Evolutionary conservation across 2,888 invertebrate species (phyloP), one percentile per base, ranked within the genome.

Genomic region (Calameuta filiformis): DNA sequence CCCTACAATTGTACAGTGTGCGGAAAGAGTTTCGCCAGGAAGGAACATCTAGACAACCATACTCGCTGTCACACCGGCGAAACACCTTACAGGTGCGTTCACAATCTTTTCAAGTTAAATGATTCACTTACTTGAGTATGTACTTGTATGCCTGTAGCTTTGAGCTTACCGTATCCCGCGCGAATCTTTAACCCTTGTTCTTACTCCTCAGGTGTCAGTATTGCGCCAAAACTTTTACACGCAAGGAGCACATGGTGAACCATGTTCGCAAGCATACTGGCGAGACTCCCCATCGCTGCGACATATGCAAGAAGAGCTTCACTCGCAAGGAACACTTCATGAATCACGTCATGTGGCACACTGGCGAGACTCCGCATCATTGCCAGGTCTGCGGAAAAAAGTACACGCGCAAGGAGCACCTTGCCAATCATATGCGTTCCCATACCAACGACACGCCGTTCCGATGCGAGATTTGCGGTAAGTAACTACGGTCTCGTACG

Each of bases 381-480:
- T 97, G 97, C 92, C 95, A 95, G 92, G 95, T 96, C 87, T 97
- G 96, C 92, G 96, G 96, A 86, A 97, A 97, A 93, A 97, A 96
- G 92, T 97, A 96, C 92, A 97, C 97, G 84, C 94, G 97, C 87
- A 97, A 97, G 93, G 97, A 97, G 92, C 97, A 97, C 93, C 94
- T 97, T 91, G 95, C 96, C 87, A 97, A 97, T 92, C 97, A 97
- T 92, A 96, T 97, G 95, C 94, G 97, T 86, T 96, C 96, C 81
- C 97, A 97, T 92, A 97, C 96, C 83, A 96, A 97, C 90, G 97
- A 97, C 92, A 96, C 97, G 80, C 97, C 97, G 80, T 96, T 96
- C 92, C 94, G 96, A 89, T 97, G 97, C 92, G 96, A 96, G 91
- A 95, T 96, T 90, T 97, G 97, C 92, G 96, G 96, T 92, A 89